Evolutionary conservation across 2,888 invertebrate genomes (phyloP).

Genomic region (Unio pictorum): DNA sequence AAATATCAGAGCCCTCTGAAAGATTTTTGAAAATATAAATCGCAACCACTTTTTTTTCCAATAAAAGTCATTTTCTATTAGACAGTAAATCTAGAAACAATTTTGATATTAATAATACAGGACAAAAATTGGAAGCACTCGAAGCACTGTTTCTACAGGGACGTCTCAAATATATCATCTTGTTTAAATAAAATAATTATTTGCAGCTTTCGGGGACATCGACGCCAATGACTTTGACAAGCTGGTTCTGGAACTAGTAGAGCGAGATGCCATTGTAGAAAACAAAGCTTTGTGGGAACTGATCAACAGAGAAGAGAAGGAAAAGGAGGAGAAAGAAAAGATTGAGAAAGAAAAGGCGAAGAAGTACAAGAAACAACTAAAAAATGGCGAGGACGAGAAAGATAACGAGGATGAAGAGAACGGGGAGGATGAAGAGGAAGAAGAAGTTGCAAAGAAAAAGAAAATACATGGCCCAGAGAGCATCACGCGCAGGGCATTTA

Average conservation of each 20-base stretch:
- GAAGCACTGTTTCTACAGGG: too few species aligned
- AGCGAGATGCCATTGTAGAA: conserved; percentile 26
- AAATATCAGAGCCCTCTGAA: too few species aligned
- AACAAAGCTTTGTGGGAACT: conserved; percentile 24
- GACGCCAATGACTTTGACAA: conserved; percentile 34
- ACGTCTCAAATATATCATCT: too few species aligned
- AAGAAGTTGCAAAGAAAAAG: conserved; percentile 7
- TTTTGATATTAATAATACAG: too few species aligned
- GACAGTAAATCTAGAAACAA: too few species aligned
- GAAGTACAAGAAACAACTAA: conserved; percentile 17
- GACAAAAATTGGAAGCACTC: too few species aligned
- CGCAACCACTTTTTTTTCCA: too few species aligned
- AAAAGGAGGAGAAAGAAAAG: conserved; percentile 26
- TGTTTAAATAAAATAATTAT: not conserved
- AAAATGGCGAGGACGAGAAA: conserved; percentile 17
- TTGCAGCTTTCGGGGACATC: conserved; percentile 43
- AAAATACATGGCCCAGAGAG: conserved; percentile 2
- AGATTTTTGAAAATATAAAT: too few species aligned
- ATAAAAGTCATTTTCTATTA: too few species aligned
- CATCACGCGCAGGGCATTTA: conserved; percentile 21
- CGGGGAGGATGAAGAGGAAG: conserved; percentile 29
- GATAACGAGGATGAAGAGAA: conserved; percentile 19
- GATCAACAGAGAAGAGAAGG: conserved; percentile 15
- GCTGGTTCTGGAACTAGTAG: conserved; percentile 29
- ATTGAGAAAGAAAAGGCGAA: conserved; percentile 24